Evolutionary conservation across 2,113 vertebrate species (phyloP).

Genomic region (Nerophis ophidion): DNA sequence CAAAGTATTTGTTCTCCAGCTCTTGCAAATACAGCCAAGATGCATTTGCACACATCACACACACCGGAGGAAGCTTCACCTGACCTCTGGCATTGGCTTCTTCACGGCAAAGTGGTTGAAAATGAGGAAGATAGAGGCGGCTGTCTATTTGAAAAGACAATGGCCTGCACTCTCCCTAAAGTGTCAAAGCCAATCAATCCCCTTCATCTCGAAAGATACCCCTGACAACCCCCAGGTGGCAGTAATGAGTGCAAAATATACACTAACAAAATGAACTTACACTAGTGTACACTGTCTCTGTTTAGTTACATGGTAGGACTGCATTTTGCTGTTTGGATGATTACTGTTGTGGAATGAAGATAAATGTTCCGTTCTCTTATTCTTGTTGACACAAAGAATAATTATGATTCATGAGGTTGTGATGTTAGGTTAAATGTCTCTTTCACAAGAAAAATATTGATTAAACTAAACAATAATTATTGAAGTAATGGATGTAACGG

Average conservation of each 20-base stretch:
- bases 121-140: slow-evolving; percentile 35
- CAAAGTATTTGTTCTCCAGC: slow-evolving; percentile 31
- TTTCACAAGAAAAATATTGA: no score
- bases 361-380: no score
- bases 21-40: slow-evolving; percentile 10
- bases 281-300: slow-evolving; percentile 3
- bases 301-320: background rate
- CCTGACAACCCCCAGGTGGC: slow-evolving; percentile 23
- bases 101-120: slow-evolving; percentile 39
- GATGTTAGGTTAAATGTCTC: background rate
- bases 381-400: background rate
- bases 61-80: slow-evolving; percentile 16
- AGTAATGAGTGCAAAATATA: slow-evolving; percentile 16
- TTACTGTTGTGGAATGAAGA: slow-evolving; percentile 6
- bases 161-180: slow-evolving; percentile 20
- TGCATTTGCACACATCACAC: slow-evolving; percentile 2
- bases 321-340: background rate
- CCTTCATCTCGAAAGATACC: slow-evolving; percentile 39
- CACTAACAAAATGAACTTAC: slow-evolving; percentile 7
- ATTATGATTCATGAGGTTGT: background rate
- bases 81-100: slow-evolving; percentile 20
- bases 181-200: slow-evolving; percentile 44
- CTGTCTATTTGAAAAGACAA: slow-evolving; percentile 27
- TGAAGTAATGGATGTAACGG: no score
- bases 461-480: no score